Percentiles rank a stretch among this genome's conserved stretches.
Evolutionary conservation across 2,888 invertebrate genomes (phyloP).

Genomic region (Elysia crispata): DNA sequence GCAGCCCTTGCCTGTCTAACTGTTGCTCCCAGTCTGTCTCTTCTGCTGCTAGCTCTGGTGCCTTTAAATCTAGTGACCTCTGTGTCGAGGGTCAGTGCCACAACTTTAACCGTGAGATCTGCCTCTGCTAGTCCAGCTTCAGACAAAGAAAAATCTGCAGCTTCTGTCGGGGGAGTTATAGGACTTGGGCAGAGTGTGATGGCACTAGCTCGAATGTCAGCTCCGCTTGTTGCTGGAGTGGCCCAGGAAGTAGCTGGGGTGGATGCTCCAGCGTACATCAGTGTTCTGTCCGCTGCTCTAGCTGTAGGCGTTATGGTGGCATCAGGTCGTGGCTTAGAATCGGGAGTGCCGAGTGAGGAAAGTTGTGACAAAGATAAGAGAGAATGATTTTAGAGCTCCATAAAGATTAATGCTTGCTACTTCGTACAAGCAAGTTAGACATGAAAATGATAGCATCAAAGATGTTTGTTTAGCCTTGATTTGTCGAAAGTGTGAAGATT

Average conservation of each 20-base stretch:
- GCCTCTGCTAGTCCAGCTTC: too few species aligned
- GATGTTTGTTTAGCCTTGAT: too few species aligned
- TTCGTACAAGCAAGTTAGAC: too few species aligned
- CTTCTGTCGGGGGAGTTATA: constrained; percentile 71
- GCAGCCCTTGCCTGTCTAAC: constrained; percentile 53
- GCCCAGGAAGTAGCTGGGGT: constrained; percentile 65
- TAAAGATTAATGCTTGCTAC: too few species aligned
- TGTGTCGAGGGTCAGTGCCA: constrained; percentile 70
- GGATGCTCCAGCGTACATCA: constrained; percentile 69
- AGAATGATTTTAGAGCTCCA: too few species aligned
- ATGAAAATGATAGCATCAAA: too few species aligned
- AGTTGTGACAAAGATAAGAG: too few species aligned
- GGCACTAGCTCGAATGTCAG: constrained; percentile 74
- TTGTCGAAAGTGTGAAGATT: too few species aligned
- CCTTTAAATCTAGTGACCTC: constrained; percentile 72
- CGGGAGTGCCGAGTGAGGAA: too few species aligned
- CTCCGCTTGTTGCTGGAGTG: constrained; percentile 74
- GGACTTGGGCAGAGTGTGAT: constrained; percentile 76
- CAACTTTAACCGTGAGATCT: constrained; percentile 66
- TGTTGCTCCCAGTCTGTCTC: constrained; percentile 60
- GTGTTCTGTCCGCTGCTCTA: constrained; percentile 49
- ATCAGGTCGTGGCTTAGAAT: too few species aligned
- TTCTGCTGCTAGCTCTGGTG: constrained; percentile 63
- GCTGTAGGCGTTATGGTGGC: constrained; percentile 47
- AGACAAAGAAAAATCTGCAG: constrained; percentile 55